Conservation (phyloP, 2,113 vertebrate species). For the Phocoena phocoena region DNA sequence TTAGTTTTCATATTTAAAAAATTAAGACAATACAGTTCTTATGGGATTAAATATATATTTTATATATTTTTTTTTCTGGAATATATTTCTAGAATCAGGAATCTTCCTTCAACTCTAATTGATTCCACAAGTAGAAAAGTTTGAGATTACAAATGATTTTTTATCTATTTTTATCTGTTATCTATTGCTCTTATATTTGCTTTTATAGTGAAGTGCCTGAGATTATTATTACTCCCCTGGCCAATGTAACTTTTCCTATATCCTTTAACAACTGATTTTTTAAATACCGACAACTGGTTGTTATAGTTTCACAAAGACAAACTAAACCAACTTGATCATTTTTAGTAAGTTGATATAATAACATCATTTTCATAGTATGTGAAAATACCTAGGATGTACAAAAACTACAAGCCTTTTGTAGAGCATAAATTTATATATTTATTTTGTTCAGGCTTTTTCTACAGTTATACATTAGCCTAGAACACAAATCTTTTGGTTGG, state of each 20-base stretch:
- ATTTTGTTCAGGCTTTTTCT: neutral
- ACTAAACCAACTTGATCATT: neutral
- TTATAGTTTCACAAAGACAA: neutral
- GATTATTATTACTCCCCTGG: neutral
- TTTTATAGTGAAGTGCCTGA: neutral
- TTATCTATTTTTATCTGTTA: neutral
- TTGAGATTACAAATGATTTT: neutral
- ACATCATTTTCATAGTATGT: neutral
- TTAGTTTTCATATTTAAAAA: neutral
- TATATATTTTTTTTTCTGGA: neutral
- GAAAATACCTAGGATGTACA: neutral
- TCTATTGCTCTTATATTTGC: neutral
- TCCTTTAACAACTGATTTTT: neutral
- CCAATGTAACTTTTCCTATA: neutral
- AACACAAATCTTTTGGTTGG: neutral
- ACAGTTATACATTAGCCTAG: neutral
- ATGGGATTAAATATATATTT: neutral
- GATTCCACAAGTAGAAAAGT: neutral
- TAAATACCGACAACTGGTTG: neutral
- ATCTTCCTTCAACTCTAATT: neutral
- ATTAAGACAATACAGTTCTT: neutral
- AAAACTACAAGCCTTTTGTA: neutral
- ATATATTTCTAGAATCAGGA: neutral
- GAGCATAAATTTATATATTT: neutral
- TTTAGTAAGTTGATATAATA: neutral